Evolutionary conservation across 2,888 invertebrate species (phyloP).

Genomic region (Epinotia demarniana): DNA sequence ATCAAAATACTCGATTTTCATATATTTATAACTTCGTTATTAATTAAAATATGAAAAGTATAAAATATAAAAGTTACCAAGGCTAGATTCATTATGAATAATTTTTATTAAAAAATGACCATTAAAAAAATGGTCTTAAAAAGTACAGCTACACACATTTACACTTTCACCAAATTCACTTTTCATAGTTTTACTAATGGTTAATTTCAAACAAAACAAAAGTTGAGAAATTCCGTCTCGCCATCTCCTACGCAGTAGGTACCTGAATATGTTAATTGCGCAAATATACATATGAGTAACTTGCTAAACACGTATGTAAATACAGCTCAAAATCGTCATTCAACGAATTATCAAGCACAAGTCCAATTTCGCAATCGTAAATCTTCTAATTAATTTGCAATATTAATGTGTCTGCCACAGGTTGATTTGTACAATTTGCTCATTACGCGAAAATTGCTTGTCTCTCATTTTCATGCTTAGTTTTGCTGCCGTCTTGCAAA

Average conservation of each 20-base stretch:
- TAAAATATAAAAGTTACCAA: too few relatives aligned
- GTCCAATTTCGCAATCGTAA: constrained; percentile 26
- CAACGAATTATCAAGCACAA: constrained; percentile 25
- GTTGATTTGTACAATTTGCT: constrained; percentile 43
- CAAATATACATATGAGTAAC: not conserved
- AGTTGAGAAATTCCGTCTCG: too few relatives aligned
- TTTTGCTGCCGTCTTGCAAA: not conserved
- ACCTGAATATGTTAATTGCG: not conserved
- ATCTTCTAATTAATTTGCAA: constrained; percentile 44
- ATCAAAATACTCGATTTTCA: too few relatives aligned
- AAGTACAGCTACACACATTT: too few relatives aligned
- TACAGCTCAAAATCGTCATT: not conserved
- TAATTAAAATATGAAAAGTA: too few relatives aligned
- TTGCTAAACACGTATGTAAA: not conserved
- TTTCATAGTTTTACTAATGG: too few relatives aligned
- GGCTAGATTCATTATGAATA: too few relatives aligned
- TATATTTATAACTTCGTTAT: too few relatives aligned
- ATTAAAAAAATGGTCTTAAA: too few relatives aligned
- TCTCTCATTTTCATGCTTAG: constrained; percentile 32
- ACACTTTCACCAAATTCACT: too few relatives aligned
- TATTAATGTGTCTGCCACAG: constrained; percentile 40
- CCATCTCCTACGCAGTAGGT: not conserved
- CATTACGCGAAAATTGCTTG: constrained; percentile 41
- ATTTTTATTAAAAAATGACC: too few relatives aligned
- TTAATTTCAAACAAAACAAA: too few relatives aligned